phyloP scores from a whole-genome alignment of 2,113 vertebrate species.

The Furnarius figulus region DNA sequence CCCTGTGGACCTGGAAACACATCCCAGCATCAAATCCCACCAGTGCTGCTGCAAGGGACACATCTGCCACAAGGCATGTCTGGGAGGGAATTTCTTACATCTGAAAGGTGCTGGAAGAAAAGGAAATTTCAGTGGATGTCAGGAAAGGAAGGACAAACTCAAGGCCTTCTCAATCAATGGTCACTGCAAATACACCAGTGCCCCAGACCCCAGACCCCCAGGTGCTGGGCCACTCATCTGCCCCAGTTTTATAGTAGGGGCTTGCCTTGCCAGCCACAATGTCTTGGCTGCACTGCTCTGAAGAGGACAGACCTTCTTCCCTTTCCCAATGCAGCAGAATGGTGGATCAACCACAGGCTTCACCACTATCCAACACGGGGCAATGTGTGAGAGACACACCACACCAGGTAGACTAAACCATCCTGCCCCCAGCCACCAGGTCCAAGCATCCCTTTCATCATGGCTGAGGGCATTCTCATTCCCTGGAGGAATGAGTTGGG shows the following conservation, averaged over 20 bases:
- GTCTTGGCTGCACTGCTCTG: background rate
- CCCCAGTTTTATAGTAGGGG: background rate
- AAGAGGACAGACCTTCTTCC: background rate
- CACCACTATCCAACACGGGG: background rate
- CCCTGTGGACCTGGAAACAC: too few species aligned
- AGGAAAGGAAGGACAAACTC: background rate
- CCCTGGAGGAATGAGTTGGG: background rate
- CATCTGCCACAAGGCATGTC: background rate
- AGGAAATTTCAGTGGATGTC: background rate
- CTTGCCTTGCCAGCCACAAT: background rate
- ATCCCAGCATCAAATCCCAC: background rate
- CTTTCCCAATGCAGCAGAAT: background rate
- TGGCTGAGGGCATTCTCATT: background rate
- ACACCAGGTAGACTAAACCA: background rate
- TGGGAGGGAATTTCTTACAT: background rate
- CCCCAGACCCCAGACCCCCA: background rate
- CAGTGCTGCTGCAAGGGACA: rapidly evolving
- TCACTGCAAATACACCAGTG: background rate
- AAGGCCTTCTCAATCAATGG: background rate
- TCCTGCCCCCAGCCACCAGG: rapidly evolving
- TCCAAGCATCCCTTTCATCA: background rate
- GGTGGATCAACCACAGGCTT: background rate
- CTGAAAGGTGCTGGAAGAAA: background rate
- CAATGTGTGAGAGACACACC: rapidly evolving
- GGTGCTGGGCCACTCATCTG: background rate